A percentile compares a stretch with the other conserved stretches of the same genome.
These are phyloP conservation scores for Drosophila tani DNA, from an alignment of 1,140 invertebrate species.

Conservation along the genomic window DNA sequence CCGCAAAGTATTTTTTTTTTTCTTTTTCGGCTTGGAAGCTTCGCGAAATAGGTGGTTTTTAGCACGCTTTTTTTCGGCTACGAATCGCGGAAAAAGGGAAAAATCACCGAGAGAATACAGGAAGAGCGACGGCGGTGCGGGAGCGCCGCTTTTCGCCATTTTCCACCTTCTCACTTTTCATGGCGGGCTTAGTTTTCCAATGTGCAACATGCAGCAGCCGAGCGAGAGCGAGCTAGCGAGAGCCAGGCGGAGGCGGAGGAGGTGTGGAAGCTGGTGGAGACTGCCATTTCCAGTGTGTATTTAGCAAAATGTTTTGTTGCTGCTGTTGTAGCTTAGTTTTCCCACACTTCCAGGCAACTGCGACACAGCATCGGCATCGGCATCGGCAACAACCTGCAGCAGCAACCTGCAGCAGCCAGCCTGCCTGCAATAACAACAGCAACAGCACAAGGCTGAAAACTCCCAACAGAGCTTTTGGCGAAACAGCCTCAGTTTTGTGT, in stretches of 20 bases:
- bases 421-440: constrained; percentile 14
- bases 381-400: constrained; percentile 31
- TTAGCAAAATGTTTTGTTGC: constrained; percentile 72
- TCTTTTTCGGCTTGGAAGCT: constrained; percentile 6
- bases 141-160: constrained; percentile 24
- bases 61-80: constrained; percentile 10
- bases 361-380: constrained; percentile 33
- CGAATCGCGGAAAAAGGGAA: constrained; percentile 22
- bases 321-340: constrained; percentile 70
- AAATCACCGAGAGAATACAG: constrained; percentile 16
- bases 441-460: constrained; percentile 44
- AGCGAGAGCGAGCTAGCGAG: constrained; percentile 1
- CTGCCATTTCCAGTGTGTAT: constrained; percentile 79
- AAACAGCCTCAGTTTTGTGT: constrained; percentile 45
- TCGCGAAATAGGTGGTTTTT: constrained; percentile 29
- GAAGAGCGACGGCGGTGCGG: constrained; percentile 2
- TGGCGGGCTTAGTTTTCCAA: constrained; percentile 70
- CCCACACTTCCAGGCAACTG: constrained; percentile 61
- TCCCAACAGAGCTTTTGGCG: constrained; percentile 31
- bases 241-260: constrained; percentile 8
- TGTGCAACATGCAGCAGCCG: constrained; percentile 62
- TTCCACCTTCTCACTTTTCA: constrained; percentile 40
- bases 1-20: not conserved
- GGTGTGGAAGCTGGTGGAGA: constrained; percentile 20
- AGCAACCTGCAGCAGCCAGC: constrained; percentile 24